Base-by-base conservation (phyloP, 2,888 invertebrate genomes). In the Cerceris rybyensis region DNA sequence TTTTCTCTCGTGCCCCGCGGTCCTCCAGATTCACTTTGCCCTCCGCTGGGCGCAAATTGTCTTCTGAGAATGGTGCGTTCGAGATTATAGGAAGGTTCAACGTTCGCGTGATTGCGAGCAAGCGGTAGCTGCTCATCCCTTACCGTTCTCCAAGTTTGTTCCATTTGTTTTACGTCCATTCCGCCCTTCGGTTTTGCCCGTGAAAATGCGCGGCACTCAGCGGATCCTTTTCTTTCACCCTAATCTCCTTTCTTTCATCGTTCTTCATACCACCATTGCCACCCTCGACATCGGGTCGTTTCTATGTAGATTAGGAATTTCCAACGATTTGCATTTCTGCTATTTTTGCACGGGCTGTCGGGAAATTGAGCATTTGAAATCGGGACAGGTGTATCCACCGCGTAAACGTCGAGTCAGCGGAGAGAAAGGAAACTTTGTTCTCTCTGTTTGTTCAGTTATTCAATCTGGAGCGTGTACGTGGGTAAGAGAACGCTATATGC, bases 1-100 rank as follows among this genome's bases (percentile, higher is more conserved):
- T 28, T 28, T 28, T 64, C 50, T 58, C 65, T 39, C 39, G 43
- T 80, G 42, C 63, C 60, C 70, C 59, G 70, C 58, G 58, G 72
- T 81, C 74, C 75, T 74, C 58, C 54, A 43, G 73, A 71, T 75
- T 79, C 78, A 73, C 76, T 82, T 80, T 75, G 73, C 82, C 70
- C 78, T 72, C 73, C 74, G 71, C 80, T 76, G 78, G 60, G 85
- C 87, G 86, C 87, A 90, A 90, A 90, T 90, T 85, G 86, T 75
- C 84, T 91, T 90, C 90, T 82, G 61, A 85, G 90, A 91, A 91
- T 84, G 80, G 78, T 78, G 78, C 79, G 81, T 74, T 82, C 78
- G 81, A 87, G 87, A 88, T 88, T 88, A 86, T 87, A 85, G 84
- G 81, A 84, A 87, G 82, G 82, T 81, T 86, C 86, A 86, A 81